Percentiles rank a stretch among this genome's conserved stretches.
These are phyloP conservation scores for Apodemia mormo DNA, from an alignment of 2,888 invertebrate genomes.

Conservation along the genomic window DNA sequence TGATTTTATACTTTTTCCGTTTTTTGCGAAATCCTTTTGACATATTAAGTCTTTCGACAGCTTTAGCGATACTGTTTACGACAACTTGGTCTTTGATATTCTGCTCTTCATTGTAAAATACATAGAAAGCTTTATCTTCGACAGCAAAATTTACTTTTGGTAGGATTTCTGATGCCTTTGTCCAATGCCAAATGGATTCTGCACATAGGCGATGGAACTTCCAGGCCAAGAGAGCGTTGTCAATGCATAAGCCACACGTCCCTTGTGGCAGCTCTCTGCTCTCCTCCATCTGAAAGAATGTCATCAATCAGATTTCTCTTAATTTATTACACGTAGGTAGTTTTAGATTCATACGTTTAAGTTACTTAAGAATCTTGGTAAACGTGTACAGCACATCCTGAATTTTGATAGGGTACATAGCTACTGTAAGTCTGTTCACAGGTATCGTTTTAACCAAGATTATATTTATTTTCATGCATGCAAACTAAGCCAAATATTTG, in stretches of 20 bases:
- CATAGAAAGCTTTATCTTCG: constrained; percentile 50
- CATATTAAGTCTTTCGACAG: constrained; percentile 43
- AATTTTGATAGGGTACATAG: no score
- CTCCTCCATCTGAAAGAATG: constrained; percentile 71
- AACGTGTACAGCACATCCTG: no score
- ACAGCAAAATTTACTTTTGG: constrained; percentile 40
- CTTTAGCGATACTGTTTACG: constrained; percentile 32
- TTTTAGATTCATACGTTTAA: background rate
- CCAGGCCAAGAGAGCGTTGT: constrained; percentile 49
- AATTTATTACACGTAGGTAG: constrained; percentile 26
- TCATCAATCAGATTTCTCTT: constrained; percentile 62
- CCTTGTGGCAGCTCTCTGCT: constrained; percentile 55
- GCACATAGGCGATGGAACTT: constrained; percentile 53
- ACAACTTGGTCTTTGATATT: constrained; percentile 44
- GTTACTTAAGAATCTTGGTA: no score
- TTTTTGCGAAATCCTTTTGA: constrained; percentile 11
- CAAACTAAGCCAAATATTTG: no score
- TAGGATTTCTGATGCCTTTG: constrained; percentile 44
- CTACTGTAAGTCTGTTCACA: no score
- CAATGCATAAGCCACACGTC: constrained; percentile 56
- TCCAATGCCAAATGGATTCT: constrained; percentile 55
- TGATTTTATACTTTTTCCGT: constrained; percentile 25
- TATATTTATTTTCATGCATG: no score
- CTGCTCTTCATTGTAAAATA: constrained; percentile 46
- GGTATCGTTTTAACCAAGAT: no score